Evolutionary conservation across 1,140 invertebrate species (phyloP), one percentile per base, ranked within the genome.

Genomic region (Tetramorium alpestre): DNA sequence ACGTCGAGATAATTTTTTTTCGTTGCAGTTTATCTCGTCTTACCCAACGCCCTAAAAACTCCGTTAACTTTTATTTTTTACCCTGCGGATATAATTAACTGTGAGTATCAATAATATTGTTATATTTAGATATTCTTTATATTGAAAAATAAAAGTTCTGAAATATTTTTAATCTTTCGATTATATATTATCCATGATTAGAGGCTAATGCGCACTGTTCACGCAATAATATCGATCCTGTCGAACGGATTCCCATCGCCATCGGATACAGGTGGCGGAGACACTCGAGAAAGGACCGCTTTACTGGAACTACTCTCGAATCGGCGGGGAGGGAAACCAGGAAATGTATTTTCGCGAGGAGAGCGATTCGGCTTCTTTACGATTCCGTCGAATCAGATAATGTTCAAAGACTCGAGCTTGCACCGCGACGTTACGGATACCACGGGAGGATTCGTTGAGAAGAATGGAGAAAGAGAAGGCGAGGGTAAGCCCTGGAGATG

Each of bases 351-450:
- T 82, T 64, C 62, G 11, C 51, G 33, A 86, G 70, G 58, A 86
- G 88, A 89, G 87, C 85, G 72, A 86, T 78, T 58, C n/a, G 44
- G 13, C 28, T 78, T 76, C 56, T 89, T 90, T 90, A 87, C 88
- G 49, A 80, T 87, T 49, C 76, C 80, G 54, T 80, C 56, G 82
- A 88, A 90, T 88, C 82, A 54, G 89, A 90, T 91, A 88, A 73
- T 82, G 72, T 73, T 89, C 86, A 38, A 58, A 64, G 51, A 60
- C 76, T 80, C 76, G 85, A 56, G 51, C 80, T 82, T 18, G 51
- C 33, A 47, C 51, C 76, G 76, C 75, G 85, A 80, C 49, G 69
- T 56, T 38, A 47, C 87, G 85, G 41, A 87, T 81, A 54, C 25
- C 62, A n/a, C 54, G 58, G 72, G 87, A 73, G 47, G 77, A 84